Evolutionary conservation across 1,140 invertebrate species (phyloP).

Genomic region (Drosophila kikkawai): DNA sequence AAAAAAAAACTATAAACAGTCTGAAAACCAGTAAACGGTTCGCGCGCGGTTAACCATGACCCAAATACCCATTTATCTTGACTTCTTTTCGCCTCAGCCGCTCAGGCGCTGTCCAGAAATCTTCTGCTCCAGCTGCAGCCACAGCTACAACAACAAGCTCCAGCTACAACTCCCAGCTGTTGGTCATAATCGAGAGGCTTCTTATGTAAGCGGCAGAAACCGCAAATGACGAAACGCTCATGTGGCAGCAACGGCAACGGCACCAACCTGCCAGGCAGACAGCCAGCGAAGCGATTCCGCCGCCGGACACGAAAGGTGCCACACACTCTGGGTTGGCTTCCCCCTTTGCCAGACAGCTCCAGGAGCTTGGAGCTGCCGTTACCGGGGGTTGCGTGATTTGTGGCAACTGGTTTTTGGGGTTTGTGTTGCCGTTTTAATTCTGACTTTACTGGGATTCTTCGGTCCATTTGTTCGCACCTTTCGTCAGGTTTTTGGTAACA

Average conservation of each 20-base stretch:
- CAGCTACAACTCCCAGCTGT: constrained; percentile 19
- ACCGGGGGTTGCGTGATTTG: constrained; percentile 5
- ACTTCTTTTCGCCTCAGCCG: constrained; percentile 61
- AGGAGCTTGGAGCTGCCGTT: constrained; percentile 2
- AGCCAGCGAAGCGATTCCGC: constrained; percentile 57
- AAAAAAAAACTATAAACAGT: constrained; percentile 15
- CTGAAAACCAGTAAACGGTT: constrained; percentile 71
- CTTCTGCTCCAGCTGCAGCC: constrained; percentile 42
- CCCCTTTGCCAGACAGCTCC: constrained; percentile 6
- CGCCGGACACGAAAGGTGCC: constrained; percentile 64
- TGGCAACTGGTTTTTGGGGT: constrained; percentile 30
- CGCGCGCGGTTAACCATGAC: constrained; percentile 78
- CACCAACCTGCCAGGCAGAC: constrained; percentile 21
- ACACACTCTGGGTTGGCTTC: constrained; percentile 63
- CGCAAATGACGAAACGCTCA: constrained; percentile 41
- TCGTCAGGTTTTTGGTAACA: constrained; percentile 11
- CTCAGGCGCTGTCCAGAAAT: constrained; percentile 43
- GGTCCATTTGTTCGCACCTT: constrained; percentile 16
- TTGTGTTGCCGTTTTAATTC: constrained; percentile 28
- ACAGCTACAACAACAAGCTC: neutral
- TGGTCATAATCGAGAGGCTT: constrained; percentile 39
- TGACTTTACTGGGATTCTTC: constrained; percentile 28
- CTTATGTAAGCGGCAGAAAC: constrained; percentile 58
- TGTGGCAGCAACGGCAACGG: constrained; percentile 25
- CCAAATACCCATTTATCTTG: constrained; percentile 80